Base-by-base conservation (phyloP, 1,140 invertebrate species). In the Drosophila mayri region DNA sequence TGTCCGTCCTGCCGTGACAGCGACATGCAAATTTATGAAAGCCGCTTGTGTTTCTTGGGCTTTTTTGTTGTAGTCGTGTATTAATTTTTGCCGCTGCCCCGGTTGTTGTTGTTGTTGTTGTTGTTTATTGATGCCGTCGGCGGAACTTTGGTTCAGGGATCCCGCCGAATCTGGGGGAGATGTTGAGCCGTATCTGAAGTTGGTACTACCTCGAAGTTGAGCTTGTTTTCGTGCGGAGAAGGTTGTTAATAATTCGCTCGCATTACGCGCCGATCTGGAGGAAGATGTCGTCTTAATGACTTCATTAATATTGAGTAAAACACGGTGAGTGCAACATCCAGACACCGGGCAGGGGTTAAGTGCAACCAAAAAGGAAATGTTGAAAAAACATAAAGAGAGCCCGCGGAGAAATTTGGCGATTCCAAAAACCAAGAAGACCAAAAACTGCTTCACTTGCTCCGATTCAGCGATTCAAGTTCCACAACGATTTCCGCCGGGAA, bases 231-330 rank as follows among this genome's bases (percentile, higher is more conserved):
- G 84, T 84, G 84, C 83, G 40, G 74, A 58, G 62, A 71, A 81
- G 67, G 83, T 83, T 90, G 81, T 90, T 88, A 88, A 88, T 88
- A 88, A 88, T 88, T 90, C 84, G 84, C 81, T 84, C 81, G 85
- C 84, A 88, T 90, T 88, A 88, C 85, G 84, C 85, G 81, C 81
- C 77, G 70, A 88, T 88, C 84, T 72, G 66, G 68, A 84, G 63
- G 84, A 90, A 88, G 84, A 90, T 88, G 84, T 88, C 84, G 73
- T 88, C 84, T 88, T 88, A 88, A 88, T 88, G 84, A 88, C 84
- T 88, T 88, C 84, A 88, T 88, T 88, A 88, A 88, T 88, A 90
- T 90, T 90, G 81, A 76, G 77, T 88, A 88, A 88, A 90, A 90
- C 84, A 90, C 85, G 60, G 35, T 81, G 78, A 79, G 81, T 81